Percentiles rank a stretch among this genome's conserved stretches.
These are phyloP conservation scores for Ditylenchus dipsaci DNA, from an alignment of 1,140 invertebrate genomes.

Conservation along the genomic window DNA sequence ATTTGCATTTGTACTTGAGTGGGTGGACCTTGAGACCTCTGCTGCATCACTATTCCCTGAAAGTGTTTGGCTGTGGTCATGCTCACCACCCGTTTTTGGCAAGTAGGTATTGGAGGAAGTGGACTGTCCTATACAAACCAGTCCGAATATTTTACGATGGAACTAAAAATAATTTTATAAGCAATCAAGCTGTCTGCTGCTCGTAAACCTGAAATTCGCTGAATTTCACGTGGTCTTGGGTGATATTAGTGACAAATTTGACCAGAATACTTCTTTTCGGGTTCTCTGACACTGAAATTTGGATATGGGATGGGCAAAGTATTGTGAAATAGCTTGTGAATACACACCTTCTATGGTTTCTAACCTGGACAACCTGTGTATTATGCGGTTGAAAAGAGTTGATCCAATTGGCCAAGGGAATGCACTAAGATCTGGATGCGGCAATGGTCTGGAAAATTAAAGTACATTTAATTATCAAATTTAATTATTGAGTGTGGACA, in stretches of 20 bases:
- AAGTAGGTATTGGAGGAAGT: neutral
- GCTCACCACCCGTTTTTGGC: no score
- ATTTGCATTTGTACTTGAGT: neutral
- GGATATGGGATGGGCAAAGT: neutral
- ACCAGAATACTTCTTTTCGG: constrained; percentile 38
- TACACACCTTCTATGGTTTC: constrained; percentile 18
- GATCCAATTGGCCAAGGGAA: constrained; percentile 17
- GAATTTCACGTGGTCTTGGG: constrained; percentile 38
- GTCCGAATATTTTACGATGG: constrained; percentile 44
- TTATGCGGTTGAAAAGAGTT: constrained; percentile 22
- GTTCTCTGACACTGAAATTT: constrained; percentile 41
- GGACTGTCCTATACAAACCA: constrained; percentile 36
- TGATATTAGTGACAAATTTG: constrained; percentile 38
- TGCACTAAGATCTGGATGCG: constrained; percentile 31
- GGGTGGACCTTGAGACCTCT: neutral
- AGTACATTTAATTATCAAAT: constrained; percentile 9
- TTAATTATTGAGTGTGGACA: neutral
- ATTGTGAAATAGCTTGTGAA: neutral
- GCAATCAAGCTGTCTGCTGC: neutral
- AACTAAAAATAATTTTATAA: constrained; percentile 23
- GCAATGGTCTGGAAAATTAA: constrained; percentile 12
- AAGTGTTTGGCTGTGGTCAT: neutral
- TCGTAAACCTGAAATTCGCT: constrained; percentile 50
- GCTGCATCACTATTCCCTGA: neutral
- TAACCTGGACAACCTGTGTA: constrained; percentile 15